Evolutionary conservation across 2,113 vertebrate genomes (phyloP), one percentile per base, ranked within the genome.

Genomic region (Riparia riparia): DNA sequence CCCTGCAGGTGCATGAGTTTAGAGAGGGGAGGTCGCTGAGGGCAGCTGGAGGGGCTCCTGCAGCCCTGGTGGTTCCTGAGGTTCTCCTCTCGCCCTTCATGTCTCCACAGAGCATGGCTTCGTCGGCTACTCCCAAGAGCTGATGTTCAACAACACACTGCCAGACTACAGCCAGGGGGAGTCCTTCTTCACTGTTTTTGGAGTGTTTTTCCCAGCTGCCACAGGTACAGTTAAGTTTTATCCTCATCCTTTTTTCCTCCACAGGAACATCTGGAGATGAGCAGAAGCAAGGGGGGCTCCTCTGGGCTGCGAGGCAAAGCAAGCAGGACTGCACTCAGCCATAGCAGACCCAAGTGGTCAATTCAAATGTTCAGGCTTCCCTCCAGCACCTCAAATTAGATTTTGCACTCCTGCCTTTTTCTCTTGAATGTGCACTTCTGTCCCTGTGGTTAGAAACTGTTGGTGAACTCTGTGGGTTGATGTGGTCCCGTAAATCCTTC

Each of bases 191-290:
- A 99, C 98, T 1, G 99, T 99, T 45, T 99, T 99, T 93, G 99
- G 99, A 58, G 99, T 99, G 51, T 99, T 99, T 94, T 99, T 99
- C 95, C 99, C 99, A 21, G 98, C 99, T 87, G 99, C 99, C 13
- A 99, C 99, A 98, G 99, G 99, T 99, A 97, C 20, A 1, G n/a
- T 90, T 58, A 12, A 39, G 28, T 72, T 93, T 82, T 68, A 4
- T 77, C 25, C 34, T 82, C 8, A 1, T 7, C 10, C 1, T 66
- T 44, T 60, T 89, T 70, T 10, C 12, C 37, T 69, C 19, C 22
- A 14, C 34, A 34, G 68, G 47, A 77, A 29, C 16, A 26, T 63
- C n/a, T 81, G 0, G 21, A 77, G 34, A 70, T 49, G 47, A 41
- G 39, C 57, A 66, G 82, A 29, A 71, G 42, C 44, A 44, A 39